Evolutionary conservation across 2,888 invertebrate species (phyloP), one percentile per base, ranked within the genome.

Genomic region (Bugulina stolonifera): DNA sequence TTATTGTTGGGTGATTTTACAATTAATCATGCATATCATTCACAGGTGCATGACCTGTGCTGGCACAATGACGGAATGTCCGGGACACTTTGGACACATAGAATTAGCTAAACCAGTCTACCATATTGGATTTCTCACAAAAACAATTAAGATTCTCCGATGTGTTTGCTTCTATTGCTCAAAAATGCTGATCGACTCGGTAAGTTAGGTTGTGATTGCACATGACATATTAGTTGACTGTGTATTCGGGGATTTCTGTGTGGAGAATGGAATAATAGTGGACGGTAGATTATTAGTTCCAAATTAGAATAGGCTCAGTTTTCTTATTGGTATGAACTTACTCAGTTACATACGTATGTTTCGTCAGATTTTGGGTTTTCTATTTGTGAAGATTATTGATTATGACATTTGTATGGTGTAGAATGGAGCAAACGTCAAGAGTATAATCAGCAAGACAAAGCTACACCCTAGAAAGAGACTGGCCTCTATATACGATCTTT

Each of bases 141-240:
- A 99, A 87, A 93, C 93, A 0, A 93, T 99, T 76, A 99, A 99
- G 86, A 90, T 96, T 74, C 86, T 99, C n/a, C 88, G 99, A 85
- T 99, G 99, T 86, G 97, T 99, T 29, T 99, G 99, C 84, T 99
- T 97, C 85, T 98, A 94, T 84, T 99, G 99, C 85, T 98, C 98
- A 69, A 97, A 96, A 84, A 87, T 99, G 79, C 88, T 99, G 76
- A 93, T 98, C 73, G 96, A 93, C 80, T 93, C 94, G 55, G 92
- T 93, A 87, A 91, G 91, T n/a, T n/a, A n/a, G n/a, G n/a, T n/a
- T n/a, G n/a, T n/a, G n/a, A n/a, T n/a, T n/a, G n/a, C n/a, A n/a
- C n/a, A n/a, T n/a, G n/a, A n/a, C n/a, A n/a, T n/a, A n/a, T n/a
- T n/a, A n/a, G n/a, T n/a, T n/a, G n/a, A 52, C 22, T 52, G 22